phyloP scores from a whole-genome alignment of 1,140 invertebrate species.

The Drosophila athabasca region DNA sequence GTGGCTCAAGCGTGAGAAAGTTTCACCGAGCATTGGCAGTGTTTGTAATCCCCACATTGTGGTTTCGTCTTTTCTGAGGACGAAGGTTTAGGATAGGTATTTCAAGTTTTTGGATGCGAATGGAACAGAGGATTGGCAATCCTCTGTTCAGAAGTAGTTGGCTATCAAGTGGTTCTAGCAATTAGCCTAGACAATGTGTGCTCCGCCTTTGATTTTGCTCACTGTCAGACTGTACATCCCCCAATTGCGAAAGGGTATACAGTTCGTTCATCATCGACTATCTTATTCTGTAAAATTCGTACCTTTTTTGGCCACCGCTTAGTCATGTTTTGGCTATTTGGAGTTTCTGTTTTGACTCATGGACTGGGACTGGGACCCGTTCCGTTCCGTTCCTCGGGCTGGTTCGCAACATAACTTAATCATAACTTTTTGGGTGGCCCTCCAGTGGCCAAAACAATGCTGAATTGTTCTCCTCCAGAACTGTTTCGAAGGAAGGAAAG shows the following conservation, averaged over 20 bases:
- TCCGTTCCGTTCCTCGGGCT: conserved; percentile 19
- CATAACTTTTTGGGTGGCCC: conserved; percentile 82
- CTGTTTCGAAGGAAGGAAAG: neutral
- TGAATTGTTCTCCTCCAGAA: conserved; percentile 67
- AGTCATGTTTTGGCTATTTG: conserved; percentile 79
- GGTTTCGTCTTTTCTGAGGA: neutral
- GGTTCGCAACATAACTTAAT: conserved; percentile 73
- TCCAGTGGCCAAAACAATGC: conserved; percentile 74
- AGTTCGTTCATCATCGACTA: conserved; percentile 17
- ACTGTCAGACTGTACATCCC: too few species aligned
- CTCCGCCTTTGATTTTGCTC: neutral
- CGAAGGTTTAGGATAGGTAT: neutral
- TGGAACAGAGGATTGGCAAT: too few species aligned
- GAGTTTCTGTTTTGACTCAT: conserved; percentile 43
- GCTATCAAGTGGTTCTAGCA: too few species aligned
- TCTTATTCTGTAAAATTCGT: neutral
- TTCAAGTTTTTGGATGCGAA: too few species aligned
- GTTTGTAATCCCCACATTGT: neutral
- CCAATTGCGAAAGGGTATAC: neutral
- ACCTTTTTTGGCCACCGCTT: conserved; percentile 39
- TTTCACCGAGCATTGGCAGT: conserved; percentile 36
- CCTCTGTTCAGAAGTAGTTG: too few species aligned
- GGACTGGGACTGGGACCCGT: conserved; percentile 25
- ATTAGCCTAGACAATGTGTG: too few species aligned
- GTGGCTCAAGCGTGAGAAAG: conserved; percentile 75